Evolutionary conservation across 2,113 vertebrate species (phyloP).

Genomic region (Salvator merianae): DNA sequence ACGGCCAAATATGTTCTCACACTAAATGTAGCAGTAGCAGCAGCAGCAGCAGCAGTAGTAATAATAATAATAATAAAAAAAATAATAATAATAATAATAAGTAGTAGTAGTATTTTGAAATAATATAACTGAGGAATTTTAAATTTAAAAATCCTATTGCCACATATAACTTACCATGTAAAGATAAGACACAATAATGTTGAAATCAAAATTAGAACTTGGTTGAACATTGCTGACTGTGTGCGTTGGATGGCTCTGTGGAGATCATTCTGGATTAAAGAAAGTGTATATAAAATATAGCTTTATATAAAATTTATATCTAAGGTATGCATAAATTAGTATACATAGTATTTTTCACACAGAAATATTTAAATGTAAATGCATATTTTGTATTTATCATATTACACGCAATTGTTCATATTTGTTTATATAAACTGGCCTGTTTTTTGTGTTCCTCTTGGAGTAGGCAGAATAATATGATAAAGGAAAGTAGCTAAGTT

Average conservation of each 20-base stretch:
- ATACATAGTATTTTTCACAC: background rate
- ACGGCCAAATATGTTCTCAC: background rate
- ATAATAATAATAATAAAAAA: too few relatives aligned
- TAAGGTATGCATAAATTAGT: slow-evolving; percentile 2
- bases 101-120: too few relatives aligned
- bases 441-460: background rate
- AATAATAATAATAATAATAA: too few relatives aligned
- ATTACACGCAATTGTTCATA: background rate
- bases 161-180: slow-evolving; percentile 80
- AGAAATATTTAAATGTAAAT: background rate
- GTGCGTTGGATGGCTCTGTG: slow-evolving; percentile 86
- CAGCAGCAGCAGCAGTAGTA: too few relatives aligned
- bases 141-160: slow-evolving; percentile 13
- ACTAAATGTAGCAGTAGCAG: background rate
- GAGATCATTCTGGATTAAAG: slow-evolving; percentile 81
- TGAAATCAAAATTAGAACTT: slow-evolving; percentile 88
- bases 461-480: background rate
- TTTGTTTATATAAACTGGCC: background rate
- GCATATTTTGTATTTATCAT: too few relatives aligned
- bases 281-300: slow-evolving; percentile 33
- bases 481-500: background rate
- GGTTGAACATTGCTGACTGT: slow-evolving; percentile 88
- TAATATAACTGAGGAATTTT: background rate
- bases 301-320: background rate
- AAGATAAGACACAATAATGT: slow-evolving; percentile 88